Conservation (phyloP, 2,888 invertebrate genomes). For the Cephus sareptanus region DNA sequence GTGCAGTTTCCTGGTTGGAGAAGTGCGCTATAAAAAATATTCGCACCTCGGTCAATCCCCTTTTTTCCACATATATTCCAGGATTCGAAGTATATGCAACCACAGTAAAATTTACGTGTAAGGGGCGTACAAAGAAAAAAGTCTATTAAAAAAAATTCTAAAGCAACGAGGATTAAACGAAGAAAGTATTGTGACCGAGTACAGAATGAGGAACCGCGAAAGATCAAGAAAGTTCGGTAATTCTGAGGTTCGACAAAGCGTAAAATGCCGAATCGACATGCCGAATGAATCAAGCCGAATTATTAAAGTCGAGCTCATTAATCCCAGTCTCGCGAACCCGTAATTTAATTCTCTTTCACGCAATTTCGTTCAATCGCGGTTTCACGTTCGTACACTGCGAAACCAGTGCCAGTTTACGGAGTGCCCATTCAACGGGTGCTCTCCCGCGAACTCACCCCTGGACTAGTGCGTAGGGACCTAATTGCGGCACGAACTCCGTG, state of each 20-base stretch:
- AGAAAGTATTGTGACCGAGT: neutral
- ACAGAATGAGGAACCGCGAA: neutral
- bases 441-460: neutral
- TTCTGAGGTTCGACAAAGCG: neutral
- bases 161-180: neutral
- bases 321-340: constrained; percentile 26
- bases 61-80: neutral
- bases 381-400: constrained; percentile 26
- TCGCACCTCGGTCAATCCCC: neutral
- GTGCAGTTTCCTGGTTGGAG: neutral
- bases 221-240: neutral
- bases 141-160: neutral
- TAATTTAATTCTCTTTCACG: constrained; percentile 48
- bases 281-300: neutral
- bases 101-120: neutral
- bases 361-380: constrained; percentile 44
- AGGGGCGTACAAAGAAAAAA: neutral
- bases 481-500: neutral
- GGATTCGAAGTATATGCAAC: neutral
- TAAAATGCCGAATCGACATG: neutral
- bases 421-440: constrained; percentile 31
- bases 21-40: neutral
- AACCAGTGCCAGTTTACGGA: constrained; percentile 25
- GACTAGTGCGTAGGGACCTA: neutral
- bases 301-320: constrained; percentile 20